A percentile compares a stretch with the other conserved stretches of the same genome.
phyloP scores from a whole-genome alignment of 1,140 invertebrate species.

The Drosophila cardini region DNA sequence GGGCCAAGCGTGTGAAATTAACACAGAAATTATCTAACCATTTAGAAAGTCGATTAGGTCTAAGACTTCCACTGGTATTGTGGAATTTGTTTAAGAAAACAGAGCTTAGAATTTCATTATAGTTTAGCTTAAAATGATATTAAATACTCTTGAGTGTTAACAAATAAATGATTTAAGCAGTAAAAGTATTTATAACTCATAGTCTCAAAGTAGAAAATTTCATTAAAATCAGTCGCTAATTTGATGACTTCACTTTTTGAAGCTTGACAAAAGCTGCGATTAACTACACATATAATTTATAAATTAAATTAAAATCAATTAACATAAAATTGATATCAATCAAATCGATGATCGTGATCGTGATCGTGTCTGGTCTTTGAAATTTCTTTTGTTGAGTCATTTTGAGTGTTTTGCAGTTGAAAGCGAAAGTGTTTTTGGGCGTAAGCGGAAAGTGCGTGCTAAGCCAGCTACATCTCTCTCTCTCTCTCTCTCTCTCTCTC shows the following conservation, averaged over 20 bases:
- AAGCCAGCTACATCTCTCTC: conserved; percentile 10
- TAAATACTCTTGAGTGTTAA: background rate
- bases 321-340: conserved; percentile 7
- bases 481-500: background rate
- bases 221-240: background rate
- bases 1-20: conserved; percentile 25
- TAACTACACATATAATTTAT: background rate
- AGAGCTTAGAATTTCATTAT: background rate
- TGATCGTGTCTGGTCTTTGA: background rate
- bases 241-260: background rate
- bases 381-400: conserved; percentile 28
- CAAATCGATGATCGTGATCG: conserved; percentile 6
- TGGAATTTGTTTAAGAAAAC: background rate
- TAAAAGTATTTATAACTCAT: too few species aligned
- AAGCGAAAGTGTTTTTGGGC: conserved; percentile 71
- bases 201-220: too few species aligned
- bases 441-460: conserved; percentile 41
- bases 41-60: conserved; percentile 32
- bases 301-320: conserved; percentile 19
- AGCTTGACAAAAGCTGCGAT: background rate
- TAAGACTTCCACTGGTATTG: background rate
- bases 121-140: background rate
- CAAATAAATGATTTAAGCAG: background rate
- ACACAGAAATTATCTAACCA: conserved; percentile 25
- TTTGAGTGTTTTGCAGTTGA: conserved; percentile 42